Base-by-base conservation (phyloP, 92 coral and sea anemone species). In the Palythoa caribaeorum region DNA sequence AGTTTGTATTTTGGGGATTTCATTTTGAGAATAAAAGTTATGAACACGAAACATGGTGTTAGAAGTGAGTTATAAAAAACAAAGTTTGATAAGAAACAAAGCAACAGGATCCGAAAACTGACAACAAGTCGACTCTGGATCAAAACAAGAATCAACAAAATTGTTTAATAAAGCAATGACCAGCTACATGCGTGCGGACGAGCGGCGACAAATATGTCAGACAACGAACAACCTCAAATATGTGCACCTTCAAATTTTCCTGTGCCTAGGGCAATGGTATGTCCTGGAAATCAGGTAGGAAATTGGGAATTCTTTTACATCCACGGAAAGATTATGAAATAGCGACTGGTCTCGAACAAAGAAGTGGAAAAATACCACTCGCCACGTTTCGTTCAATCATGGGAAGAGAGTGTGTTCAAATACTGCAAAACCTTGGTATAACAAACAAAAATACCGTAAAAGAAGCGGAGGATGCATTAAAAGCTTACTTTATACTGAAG, bases 401-500 rank as follows among this genome's bases (percentile, higher is more conserved):
- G 79, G 62, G 62, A n/a, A n/a, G 57, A 44, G 37, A 28, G 28
- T 28, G 28, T 28, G 28, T 28, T 28, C 28, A 28, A 28, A 28
- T 28, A 28, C 28, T 28, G 28, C 28, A 28, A 28, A 28, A 28
- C 28, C 28, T 28, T 28, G 28, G 28, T 28, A 28, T 28, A 28
- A 75, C 28, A 51, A 51, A 51, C 55, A 11, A 51, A 51, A 51
- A 51, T 6, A 51, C 28, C 28, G 28, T 28, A 28, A 28, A 28
- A 28, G 28, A 28, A 28, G 28, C 28, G 28, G 28, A 28, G 28
- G 28, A 28, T 28, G 28, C 28, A 28, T 28, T 28, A 28, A 28
- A 28, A 28, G 28, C 28, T 28, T 6, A 51, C 0, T 90, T 90
- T 55, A 87, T 84, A 71, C 93, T 89, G 21, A 78, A 60, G 71